Conservation (phyloP, 2,113 vertebrate species). For the Cyanocitta stelleri region DNA sequence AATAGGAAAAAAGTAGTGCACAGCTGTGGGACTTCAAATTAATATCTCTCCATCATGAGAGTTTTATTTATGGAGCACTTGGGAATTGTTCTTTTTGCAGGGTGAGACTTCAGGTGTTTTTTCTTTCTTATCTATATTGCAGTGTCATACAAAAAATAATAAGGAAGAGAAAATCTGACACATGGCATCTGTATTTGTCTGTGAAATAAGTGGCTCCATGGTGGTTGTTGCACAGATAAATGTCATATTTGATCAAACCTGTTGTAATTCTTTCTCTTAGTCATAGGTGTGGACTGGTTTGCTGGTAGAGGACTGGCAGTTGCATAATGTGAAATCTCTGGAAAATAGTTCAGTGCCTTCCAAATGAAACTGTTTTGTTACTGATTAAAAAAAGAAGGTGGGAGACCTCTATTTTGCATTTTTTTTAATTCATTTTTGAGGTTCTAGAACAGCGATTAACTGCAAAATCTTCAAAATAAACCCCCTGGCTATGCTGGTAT, state of each 20-base stretch:
- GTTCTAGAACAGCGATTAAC: neutral
- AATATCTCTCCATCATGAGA: neutral
- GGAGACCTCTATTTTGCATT: neutral
- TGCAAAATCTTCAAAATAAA: neutral
- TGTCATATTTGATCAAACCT: neutral
- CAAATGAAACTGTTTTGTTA: neutral
- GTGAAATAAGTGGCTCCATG: neutral
- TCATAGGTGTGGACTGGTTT: neutral
- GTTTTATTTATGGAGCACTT: neutral
- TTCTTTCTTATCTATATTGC: neutral
- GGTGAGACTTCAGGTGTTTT: neutral
- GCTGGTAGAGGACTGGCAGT: neutral
- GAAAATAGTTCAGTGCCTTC: neutral
- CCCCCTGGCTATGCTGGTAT: rapidly evolving
- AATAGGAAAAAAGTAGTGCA: neutral
- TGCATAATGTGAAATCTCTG: neutral
- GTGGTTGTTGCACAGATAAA: neutral
- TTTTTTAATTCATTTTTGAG: neutral
- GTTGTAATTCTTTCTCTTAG: neutral
- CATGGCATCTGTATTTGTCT: neutral
- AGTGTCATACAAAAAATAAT: neutral
- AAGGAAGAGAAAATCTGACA: neutral
- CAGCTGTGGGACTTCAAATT: neutral
- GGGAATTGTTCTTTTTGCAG: neutral
- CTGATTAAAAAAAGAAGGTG: neutral